phyloP scores from a whole-genome alignment of 2,888 invertebrate species.

The Pocota personata region DNA sequence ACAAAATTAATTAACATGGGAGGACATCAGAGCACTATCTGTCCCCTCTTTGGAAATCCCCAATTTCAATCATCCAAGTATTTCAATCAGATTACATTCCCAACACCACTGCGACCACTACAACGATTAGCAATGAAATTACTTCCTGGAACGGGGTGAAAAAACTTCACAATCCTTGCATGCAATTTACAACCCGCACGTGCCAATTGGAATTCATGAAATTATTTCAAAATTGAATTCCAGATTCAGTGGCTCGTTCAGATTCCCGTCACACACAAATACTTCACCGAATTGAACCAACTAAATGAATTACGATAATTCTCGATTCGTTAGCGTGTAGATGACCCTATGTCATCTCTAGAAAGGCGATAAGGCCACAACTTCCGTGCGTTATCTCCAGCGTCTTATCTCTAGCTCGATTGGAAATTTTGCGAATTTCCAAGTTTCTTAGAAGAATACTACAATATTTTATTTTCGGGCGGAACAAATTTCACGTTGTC shows the following conservation, averaged over 20 bases:
- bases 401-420: slow-evolving; percentile 53
- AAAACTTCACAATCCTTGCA: slow-evolving; percentile 58
- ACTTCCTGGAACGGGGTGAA: slow-evolving; percentile 14
- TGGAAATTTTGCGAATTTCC: slow-evolving; percentile 66
- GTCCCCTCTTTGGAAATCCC: background rate
- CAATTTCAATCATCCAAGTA: slow-evolving; percentile 45
- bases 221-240: slow-evolving; percentile 58
- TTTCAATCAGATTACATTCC: slow-evolving; percentile 59
- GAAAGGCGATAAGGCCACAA: slow-evolving; percentile 78
- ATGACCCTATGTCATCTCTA: slow-evolving; percentile 69
- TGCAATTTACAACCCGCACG: slow-evolving; percentile 63
- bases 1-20: slow-evolving; percentile 9
- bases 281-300: slow-evolving; percentile 22
- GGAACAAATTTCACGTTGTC: slow-evolving; percentile 28
- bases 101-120: slow-evolving; percentile 28
- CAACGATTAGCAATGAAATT: slow-evolving; percentile 49
- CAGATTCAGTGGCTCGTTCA: slow-evolving; percentile 30
- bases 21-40: background rate
- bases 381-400: slow-evolving; percentile 72
- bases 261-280: slow-evolving; percentile 41
- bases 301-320: slow-evolving; percentile 62
- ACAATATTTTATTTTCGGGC: slow-evolving; percentile 9
- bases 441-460: slow-evolving; percentile 36
- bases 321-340: slow-evolving; percentile 47
- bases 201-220: slow-evolving; percentile 59